Percentiles rank a stretch among this genome's conserved stretches.
phyloP scores from a whole-genome alignment of 2,797 vertebrate species.

The Sebastes minor region DNA sequence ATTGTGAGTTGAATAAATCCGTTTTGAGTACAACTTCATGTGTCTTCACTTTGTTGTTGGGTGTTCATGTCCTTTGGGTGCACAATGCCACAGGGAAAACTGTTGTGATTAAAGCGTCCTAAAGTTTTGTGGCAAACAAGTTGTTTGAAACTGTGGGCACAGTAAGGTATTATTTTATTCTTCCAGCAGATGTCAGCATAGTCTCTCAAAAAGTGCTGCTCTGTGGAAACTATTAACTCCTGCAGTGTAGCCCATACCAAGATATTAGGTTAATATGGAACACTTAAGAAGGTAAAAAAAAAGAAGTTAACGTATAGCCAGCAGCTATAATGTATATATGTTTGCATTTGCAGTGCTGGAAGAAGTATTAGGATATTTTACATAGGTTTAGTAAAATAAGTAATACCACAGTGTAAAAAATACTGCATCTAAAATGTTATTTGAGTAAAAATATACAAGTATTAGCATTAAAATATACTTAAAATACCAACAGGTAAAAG shows the following conservation, averaged over 20 bases:
- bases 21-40: constrained; percentile 60
- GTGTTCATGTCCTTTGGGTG: background rate
- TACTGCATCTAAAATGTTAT: background rate
- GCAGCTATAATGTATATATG: background rate
- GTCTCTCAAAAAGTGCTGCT: background rate
- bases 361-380: background rate
- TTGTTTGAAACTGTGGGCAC: background rate
- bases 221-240: too few relatives aligned
- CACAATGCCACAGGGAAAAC: background rate
- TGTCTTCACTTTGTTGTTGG: background rate
- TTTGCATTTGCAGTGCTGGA: background rate
- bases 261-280: background rate
- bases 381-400: too few relatives aligned
- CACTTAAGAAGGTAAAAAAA: background rate
- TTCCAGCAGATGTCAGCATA: constrained; percentile 61
- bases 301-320: rapidly evolving
- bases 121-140: background rate
- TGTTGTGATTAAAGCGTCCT: background rate
- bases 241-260: too few relatives aligned
- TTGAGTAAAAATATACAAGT: background rate
- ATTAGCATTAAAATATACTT: background rate
- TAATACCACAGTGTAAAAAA: background rate
- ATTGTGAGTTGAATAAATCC: constrained; percentile 74
- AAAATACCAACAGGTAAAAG: background rate
- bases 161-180: background rate